Percentiles rank a stretch among this genome's conserved stretches.
Evolutionary conservation across 2,888 invertebrate species (phyloP).

Genomic region (Catocala fraxini): DNA sequence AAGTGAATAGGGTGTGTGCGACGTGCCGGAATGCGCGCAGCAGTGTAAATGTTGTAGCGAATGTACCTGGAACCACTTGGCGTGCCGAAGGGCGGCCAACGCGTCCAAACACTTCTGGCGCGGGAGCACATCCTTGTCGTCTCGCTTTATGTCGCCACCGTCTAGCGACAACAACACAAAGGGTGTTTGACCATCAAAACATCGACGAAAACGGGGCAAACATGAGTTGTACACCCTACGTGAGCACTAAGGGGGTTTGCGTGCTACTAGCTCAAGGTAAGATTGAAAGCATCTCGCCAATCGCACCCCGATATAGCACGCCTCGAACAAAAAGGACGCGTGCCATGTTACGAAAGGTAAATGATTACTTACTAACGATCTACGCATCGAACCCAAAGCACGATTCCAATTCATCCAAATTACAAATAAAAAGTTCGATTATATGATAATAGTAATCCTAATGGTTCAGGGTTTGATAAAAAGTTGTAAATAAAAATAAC

Average conservation of each 20-base stretch:
- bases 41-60: constrained; percentile 80
- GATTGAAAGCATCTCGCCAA: constrained; percentile 2
- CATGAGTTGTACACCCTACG: constrained; percentile 60
- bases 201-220: constrained; percentile 85
- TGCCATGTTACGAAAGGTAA: constrained; percentile 20
- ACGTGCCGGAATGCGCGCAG: constrained; percentile 75
- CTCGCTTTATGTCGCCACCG: constrained; percentile 90
- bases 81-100: constrained; percentile 99
- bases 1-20: constrained; percentile 19
- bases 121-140: constrained; percentile 98
- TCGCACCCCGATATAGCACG: constrained; percentile 16
- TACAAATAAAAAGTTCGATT: neutral
- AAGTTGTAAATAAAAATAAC: constrained; percentile 53
- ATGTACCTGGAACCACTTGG: constrained; percentile 99
- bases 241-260: constrained; percentile 12
- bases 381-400: constrained; percentile 27
- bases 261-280: constrained; percentile 16
- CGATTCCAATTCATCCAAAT: constrained; percentile 18
- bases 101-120: constrained; percentile 99
- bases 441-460: constrained; percentile 26
- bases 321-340: constrained; percentile 10
- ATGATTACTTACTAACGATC: constrained; percentile 21
- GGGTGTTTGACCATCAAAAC: constrained; percentile 93
- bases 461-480: constrained; percentile 21
- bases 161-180: constrained; percentile 89